A percentile compares a stretch with the other conserved stretches of the same genome.
Evolutionary conservation across 2,113 vertebrate genomes (phyloP).

Genomic region (Pleuronectes platessa): DNA sequence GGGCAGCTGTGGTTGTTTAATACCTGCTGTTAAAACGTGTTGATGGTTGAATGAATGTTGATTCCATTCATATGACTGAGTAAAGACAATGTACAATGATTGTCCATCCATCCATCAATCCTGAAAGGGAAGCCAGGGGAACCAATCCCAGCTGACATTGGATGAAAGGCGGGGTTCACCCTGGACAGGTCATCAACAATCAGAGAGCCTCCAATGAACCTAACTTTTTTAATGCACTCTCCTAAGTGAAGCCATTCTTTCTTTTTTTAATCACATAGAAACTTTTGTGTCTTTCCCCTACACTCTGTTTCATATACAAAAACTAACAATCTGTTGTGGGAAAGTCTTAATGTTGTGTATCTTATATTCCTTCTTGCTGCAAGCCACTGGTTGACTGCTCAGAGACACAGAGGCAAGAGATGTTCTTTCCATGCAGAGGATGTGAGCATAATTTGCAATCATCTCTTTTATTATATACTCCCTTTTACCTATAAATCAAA

Average conservation of each 20-base stretch:
- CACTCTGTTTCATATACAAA: not conserved
- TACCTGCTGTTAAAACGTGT: too few species aligned
- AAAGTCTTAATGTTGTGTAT: not conserved
- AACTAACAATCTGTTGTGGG: not conserved
- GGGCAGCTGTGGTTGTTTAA: too few species aligned
- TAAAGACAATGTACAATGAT: too few species aligned
- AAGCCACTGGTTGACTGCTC: slow-evolving; percentile 17
- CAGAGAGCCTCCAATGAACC: too few species aligned
- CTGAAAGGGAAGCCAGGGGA: too few species aligned
- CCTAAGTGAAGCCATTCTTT: not conserved
- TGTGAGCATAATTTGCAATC: slow-evolving; percentile 49
- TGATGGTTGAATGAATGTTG: too few species aligned
- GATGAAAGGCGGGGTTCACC: too few species aligned
- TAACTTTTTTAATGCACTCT: not conserved
- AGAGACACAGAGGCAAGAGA: not conserved
- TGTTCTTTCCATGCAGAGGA: slow-evolving; percentile 28
- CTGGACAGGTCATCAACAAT: too few species aligned
- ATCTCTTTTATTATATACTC: slow-evolving; percentile 45
- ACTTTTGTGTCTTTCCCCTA: not conserved
- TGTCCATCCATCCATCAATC: too few species aligned
- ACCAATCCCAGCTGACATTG: too few species aligned
- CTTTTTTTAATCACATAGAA: not conserved
- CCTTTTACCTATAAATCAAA: slow-evolving; percentile 51
- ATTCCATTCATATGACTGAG: too few species aligned
- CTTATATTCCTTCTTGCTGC: not conserved